phyloP scores from a whole-genome alignment of 1,140 invertebrate genomes.

The Pseudoatta argentina region DNA sequence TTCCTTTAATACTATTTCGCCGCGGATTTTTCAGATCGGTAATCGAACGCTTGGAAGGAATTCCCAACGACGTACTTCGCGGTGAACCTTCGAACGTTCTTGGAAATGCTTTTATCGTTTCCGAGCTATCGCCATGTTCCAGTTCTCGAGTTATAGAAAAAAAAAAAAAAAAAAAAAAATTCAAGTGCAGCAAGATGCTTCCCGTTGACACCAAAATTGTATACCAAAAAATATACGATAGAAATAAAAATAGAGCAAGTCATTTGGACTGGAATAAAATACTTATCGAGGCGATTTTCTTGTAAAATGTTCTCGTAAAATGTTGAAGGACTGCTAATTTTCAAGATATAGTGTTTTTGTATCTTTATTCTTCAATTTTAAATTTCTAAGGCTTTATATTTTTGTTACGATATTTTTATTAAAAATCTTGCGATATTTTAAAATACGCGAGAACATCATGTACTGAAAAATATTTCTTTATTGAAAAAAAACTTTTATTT shows the following conservation, averaged over 20 bases:
- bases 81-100: slow-evolving; percentile 37
- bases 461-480: too few species aligned
- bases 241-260: not conserved
- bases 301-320: not conserved
- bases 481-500: not conserved
- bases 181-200: not conserved
- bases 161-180: slow-evolving; percentile 25
- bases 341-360: not conserved
- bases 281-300: not conserved
- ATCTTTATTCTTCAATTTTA: not conserved
- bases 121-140: slow-evolving; percentile 50
- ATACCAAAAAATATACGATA: not conserved
- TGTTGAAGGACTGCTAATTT: not conserved
- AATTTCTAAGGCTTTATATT: not conserved
- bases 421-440: not conserved
- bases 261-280: not conserved
- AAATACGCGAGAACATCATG: not conserved
- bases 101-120: slow-evolving; percentile 55
- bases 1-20: slow-evolving; percentile 55
- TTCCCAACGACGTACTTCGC: slow-evolving; percentile 48
- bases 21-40: slow-evolving; percentile 69
- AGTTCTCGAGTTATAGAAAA: slow-evolving; percentile 37
- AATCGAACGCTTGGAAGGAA: slow-evolving; percentile 66
- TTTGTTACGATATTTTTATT: not conserved
- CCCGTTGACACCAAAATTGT: not conserved